These are phyloP conservation scores for Sisor rabdophorus DNA, from an alignment of 2,113 vertebrate species.

Conservation along the genomic window DNA sequence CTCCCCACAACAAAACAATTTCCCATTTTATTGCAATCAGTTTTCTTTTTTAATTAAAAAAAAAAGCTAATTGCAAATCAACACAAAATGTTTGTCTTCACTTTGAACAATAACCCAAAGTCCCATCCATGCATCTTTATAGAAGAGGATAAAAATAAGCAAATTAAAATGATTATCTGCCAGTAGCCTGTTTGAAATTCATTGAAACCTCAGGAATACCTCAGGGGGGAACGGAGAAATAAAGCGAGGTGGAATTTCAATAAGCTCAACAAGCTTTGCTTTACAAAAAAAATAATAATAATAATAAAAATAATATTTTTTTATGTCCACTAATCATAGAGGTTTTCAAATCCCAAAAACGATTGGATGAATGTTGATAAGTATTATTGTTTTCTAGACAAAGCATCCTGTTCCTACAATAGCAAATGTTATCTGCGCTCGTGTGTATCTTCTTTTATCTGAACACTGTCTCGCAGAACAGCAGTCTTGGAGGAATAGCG, in stretches of 20 bases:
- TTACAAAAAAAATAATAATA: background rate
- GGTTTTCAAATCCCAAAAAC: slow-evolving; percentile 23
- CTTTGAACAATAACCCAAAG: slow-evolving; percentile 28
- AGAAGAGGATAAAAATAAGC: slow-evolving; percentile 28
- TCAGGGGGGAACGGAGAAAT: background rate
- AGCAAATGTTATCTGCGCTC: slow-evolving; percentile 18
- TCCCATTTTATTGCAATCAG: background rate
- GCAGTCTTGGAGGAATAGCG: background rate
- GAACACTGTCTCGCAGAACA: slow-evolving; percentile 19
- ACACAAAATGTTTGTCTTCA: slow-evolving; percentile 1
- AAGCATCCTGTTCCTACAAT: slow-evolving; percentile 24
- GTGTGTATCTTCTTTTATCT: background rate
- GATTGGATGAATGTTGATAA: slow-evolving; percentile 35
- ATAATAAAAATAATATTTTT: background rate
- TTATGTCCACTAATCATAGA: slow-evolving; percentile 20
- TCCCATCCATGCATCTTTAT: slow-evolving; percentile 13
- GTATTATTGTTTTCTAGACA: slow-evolving; percentile 24
- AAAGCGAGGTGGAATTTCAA: slow-evolving; percentile 18
- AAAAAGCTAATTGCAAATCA: background rate
- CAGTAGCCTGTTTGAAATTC: slow-evolving; percentile 33
- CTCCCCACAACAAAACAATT: background rate
- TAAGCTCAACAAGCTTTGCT: slow-evolving; percentile 12
- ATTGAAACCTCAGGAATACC: slow-evolving; percentile 2
- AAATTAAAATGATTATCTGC: slow-evolving; percentile 37
- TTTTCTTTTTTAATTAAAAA: background rate